A percentile compares a stretch with the other conserved stretches of the same genome.
Evolutionary conservation across 2,113 vertebrate species (phyloP).

Genomic region (Toxostoma redivivum): DNA sequence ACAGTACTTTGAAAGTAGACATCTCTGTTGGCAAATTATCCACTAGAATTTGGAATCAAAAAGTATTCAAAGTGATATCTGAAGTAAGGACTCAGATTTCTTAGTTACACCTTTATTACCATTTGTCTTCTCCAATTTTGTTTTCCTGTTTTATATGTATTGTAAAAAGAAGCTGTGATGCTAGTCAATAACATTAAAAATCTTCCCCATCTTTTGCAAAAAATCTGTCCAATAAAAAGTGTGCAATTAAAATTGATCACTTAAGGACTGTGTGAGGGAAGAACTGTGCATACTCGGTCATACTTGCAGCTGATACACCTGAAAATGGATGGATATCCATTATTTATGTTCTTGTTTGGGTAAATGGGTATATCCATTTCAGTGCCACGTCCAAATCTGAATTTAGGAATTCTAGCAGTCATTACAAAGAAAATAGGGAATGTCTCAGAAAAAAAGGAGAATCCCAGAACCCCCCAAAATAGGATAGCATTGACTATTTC

Average conservation of each 20-base stretch:
- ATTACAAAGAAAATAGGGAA: not conserved
- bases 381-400: not conserved
- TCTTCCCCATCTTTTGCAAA: not conserved
- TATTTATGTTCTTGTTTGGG: not conserved
- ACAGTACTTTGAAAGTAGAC: not conserved
- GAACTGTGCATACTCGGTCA: not conserved
- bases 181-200: not conserved
- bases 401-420: not conserved
- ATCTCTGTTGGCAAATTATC: not conserved
- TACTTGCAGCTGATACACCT: not conserved
- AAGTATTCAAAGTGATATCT: not conserved
- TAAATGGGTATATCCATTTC: not conserved
- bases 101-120: slow-evolving; percentile 40
- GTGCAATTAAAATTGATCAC: not conserved
- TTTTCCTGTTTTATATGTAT: not conserved
- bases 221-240: not conserved
- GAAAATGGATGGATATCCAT: not conserved
- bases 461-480: not conserved
- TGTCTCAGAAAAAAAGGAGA: not conserved
- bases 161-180: not conserved
- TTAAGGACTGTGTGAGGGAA: not conserved
- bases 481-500: not conserved
- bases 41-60: not conserved
- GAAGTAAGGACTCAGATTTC: slow-evolving; percentile 23
- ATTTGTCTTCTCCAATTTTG: slow-evolving; percentile 15